Conservation (phyloP, 2,797 vertebrate species). For the Sphenopsis melanotis region DNA sequence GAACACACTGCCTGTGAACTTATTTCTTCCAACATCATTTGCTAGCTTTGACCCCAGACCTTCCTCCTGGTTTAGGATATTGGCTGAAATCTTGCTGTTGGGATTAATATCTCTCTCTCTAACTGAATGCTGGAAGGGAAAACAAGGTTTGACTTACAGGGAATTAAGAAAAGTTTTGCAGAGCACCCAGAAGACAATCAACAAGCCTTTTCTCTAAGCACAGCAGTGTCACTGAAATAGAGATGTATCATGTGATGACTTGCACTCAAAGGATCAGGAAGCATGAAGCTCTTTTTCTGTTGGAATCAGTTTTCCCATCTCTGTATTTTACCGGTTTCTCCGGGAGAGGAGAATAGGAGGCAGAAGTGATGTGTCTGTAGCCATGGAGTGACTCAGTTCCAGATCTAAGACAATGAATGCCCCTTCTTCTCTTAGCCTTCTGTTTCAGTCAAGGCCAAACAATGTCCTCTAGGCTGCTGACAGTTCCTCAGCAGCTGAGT, state of each 20-base stretch:
- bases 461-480: constrained; percentile 7
- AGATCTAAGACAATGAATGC: background rate
- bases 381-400: background rate
- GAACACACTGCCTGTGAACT: constrained; percentile 24
- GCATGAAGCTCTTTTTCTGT: background rate
- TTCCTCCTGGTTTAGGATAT: constrained; percentile 22
- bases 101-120: constrained; percentile 11
- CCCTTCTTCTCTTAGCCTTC: background rate
- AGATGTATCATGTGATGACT: background rate
- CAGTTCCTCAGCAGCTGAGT: background rate
- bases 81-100: constrained; percentile 11
- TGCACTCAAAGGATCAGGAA: background rate
- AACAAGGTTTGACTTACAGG: background rate
- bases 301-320: background rate
- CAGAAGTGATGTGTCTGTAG: background rate
- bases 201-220: background rate
- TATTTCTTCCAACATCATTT: constrained; percentile 12
- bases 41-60: background rate
- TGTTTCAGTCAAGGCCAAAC: background rate
- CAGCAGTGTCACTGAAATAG: background rate
- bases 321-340: background rate
- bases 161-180: background rate
- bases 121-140: background rate
- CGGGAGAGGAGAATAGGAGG: background rate
- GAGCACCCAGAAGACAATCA: background rate